Conservation (phyloP, 2,797 vertebrate genomes). For the Myotis planiceps region DNA sequence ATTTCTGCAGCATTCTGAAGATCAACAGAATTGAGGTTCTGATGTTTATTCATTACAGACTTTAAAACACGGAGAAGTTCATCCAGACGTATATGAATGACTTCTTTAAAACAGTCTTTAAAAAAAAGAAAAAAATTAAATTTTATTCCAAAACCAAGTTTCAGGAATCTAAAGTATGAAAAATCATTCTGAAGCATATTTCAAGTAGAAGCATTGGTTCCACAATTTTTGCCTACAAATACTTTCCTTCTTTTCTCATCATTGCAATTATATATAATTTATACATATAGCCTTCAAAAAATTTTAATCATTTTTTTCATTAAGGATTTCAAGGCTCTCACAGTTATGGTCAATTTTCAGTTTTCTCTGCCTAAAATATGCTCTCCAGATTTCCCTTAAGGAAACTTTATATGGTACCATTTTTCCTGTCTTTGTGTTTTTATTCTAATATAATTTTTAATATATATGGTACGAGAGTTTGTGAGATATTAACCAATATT, state of each 20-base stretch:
- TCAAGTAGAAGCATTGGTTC: not conserved
- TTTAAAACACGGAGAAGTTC: slow-evolving; percentile 95
- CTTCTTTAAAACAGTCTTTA: slow-evolving; percentile 92
- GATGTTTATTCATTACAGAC: slow-evolving; percentile 94
- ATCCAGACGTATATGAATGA: slow-evolving; percentile 94
- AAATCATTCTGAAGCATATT: not conserved
- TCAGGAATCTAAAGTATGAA: slow-evolving; percentile 12
- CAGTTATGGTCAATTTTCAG: not conserved
- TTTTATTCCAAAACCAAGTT: slow-evolving; percentile 49
- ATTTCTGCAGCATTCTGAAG: slow-evolving; percentile 96
- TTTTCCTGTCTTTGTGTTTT: slow-evolving; percentile 3
- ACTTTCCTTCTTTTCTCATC: slow-evolving; percentile 24
- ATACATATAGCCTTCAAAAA: not conserved
- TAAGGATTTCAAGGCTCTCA: slow-evolving; percentile 34
- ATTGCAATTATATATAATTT: not conserved
- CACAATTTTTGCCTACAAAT: not conserved
- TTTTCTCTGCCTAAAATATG: slow-evolving; percentile 32
- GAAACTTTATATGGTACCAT: not conserved
- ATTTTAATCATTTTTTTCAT: slow-evolving; percentile 1
- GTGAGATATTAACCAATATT: not conserved
- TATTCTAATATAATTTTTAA: not conserved
- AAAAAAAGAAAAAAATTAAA: slow-evolving; percentile 42
- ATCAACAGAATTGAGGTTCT: slow-evolving; percentile 95
- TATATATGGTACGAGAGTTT: not conserved
- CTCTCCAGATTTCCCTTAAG: not conserved